These are phyloP conservation scores for Habropoda laboriosa DNA, from an alignment of 1,140 invertebrate genomes.

Conservation along the genomic window DNA sequence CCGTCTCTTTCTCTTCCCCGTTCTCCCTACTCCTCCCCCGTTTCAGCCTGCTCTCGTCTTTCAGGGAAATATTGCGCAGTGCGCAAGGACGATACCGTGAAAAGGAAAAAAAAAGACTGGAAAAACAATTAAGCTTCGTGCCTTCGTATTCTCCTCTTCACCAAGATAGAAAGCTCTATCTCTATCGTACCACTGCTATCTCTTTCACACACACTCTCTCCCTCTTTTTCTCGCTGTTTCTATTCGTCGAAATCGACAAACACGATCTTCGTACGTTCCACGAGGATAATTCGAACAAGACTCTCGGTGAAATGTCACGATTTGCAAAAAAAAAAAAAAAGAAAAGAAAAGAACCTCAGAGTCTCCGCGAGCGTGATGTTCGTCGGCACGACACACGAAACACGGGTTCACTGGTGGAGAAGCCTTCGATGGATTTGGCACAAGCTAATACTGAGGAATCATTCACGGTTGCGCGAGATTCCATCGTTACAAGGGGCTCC, in stretches of 20 bases:
- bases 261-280: too few species aligned
- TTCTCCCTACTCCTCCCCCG: not conserved
- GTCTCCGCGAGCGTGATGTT: not conserved
- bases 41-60: constrained; percentile 7
- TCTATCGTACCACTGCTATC: not conserved
- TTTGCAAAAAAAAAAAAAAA: too few species aligned
- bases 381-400: constrained; percentile 16
- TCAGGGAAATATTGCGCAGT: constrained; percentile 53
- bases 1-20: not conserved
- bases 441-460: constrained; percentile 54
- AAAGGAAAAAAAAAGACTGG: constrained; percentile 1
- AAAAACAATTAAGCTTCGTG: constrained; percentile 17
- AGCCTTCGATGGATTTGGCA: constrained; percentile 57
- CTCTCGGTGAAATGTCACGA: too few species aligned
- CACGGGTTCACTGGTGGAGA: not conserved
- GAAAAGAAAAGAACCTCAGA: too few species aligned
- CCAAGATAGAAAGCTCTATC: too few species aligned
- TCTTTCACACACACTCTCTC: not conserved
- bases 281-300: too few species aligned
- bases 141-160: not conserved
- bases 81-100: constrained; percentile 40
- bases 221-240: not conserved
- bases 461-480: constrained; percentile 7
- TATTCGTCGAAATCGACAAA: too few species aligned
- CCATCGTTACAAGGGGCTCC: constrained; percentile 10